Base-by-base conservation (phyloP, 1,140 invertebrate species). In the Stegodyphus dumicola region DNA sequence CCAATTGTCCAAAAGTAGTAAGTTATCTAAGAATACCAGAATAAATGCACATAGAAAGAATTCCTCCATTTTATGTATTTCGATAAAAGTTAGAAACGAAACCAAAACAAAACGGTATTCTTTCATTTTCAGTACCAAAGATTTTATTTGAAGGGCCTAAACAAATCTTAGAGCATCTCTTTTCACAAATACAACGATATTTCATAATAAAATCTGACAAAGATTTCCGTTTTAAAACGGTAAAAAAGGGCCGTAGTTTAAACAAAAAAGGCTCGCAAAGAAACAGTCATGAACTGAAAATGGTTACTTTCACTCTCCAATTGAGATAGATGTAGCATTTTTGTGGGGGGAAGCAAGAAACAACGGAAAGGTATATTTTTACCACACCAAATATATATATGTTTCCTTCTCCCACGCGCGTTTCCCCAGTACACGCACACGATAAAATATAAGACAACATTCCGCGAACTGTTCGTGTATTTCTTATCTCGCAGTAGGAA, bases 281-380 rank as follows among this genome's bases (percentile, higher is more conserved):
- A 76, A 85, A 85, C 73, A 67, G 73, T 85, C 81, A 85, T 77
- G 81, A 85, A 76, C 81, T 85, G 81, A 85, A 85, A 85, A 85
- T 85, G 81, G 81, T 85, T 85, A 85, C 81, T 85, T 77, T 76
- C 74, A 85, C 56, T 10, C 64, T 54, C 71, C 49, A 85, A 85
- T 85, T 85, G 81, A 85, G 81, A 85, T 85, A 85, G 81, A 85
- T 85, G 81, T 17, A 70, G 52, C 18, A 52, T 85, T 76, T 74
- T 74, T 18, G 56, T 70, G 18, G 56, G 51, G 10, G 18, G n/a
- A 52, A 17, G 70, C 17, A 75, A 66, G 69, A 66, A 75, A 73
- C 54, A 75, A 66, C 33, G 65, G n/a, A 11, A 60, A 60, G 81
- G 81, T 76, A 60, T 85, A 85, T 85, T 76, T 85, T 85, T 77